These are phyloP conservation scores for Semicossyphus pulcher DNA, from an alignment of 2,113 vertebrate species.

Conservation along the genomic window DNA sequence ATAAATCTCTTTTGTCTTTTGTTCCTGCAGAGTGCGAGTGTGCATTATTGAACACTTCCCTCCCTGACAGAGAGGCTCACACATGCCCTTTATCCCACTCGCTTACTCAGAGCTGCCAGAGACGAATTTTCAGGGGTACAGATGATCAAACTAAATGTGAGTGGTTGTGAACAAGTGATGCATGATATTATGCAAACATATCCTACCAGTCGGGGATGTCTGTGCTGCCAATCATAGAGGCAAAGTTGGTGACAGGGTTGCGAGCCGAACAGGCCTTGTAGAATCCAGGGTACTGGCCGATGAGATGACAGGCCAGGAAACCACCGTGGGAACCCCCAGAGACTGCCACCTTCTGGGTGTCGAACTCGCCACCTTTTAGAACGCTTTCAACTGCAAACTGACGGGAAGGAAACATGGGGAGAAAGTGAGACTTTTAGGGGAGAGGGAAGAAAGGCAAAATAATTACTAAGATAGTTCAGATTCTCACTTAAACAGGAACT, in stretches of 20 bases:
- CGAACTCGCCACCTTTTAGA: conserved; percentile 82
- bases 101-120: background rate
- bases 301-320: conserved; percentile 94
- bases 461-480: background rate
- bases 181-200: background rate
- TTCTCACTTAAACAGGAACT: background rate
- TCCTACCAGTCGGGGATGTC: conserved; percentile 96
- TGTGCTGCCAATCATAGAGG: conserved; percentile 90
- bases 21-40: conserved; percentile 21
- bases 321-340: conserved; percentile 94
- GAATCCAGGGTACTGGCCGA: conserved; percentile 92
- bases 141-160: conserved; percentile 10
- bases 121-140: background rate
- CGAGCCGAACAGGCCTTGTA: conserved; percentile 90
- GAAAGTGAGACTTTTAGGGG: background rate
- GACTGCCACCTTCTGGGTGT: conserved; percentile 85
- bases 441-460: background rate
- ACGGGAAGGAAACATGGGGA: background rate
- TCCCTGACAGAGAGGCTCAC: background rate
- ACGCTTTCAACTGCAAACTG: conserved; percentile 91
- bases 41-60: conserved; percentile 29
- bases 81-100: background rate
- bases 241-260: conserved; percentile 93
- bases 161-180: conserved; percentile 7
- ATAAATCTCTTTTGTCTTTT: background rate